A percentile compares a stretch with the other conserved stretches of the same genome.
Evolutionary conservation across 2,888 invertebrate genomes (phyloP).

Genomic region (Artemia sp.): DNA sequence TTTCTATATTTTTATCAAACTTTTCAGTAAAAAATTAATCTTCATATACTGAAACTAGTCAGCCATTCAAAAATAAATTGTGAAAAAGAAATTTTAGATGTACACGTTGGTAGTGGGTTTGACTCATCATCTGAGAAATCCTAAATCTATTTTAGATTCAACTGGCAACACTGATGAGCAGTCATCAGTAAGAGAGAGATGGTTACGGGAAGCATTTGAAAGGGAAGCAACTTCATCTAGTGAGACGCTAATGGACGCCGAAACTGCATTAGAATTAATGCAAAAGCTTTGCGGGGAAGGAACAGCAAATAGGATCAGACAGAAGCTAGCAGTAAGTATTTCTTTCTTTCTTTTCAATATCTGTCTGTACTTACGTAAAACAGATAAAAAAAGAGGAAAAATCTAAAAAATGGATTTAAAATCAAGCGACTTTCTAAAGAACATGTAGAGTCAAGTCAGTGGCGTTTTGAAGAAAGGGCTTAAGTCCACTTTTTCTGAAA

Average conservation of each 20-base stretch:
- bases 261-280: slow-evolving; percentile 34
- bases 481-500: too few relatives aligned
- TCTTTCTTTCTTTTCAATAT: slow-evolving; percentile 15
- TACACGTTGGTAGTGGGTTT: too few relatives aligned
- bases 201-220: slow-evolving; percentile 37
- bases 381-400: background rate
- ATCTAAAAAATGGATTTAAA: background rate
- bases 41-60: too few relatives aligned
- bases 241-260: slow-evolving; percentile 30
- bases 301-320: slow-evolving; percentile 35
- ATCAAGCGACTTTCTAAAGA: background rate
- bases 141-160: background rate
- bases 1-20: too few relatives aligned
- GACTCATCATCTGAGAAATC: background rate
- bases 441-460: too few relatives aligned
- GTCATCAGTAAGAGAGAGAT: slow-evolving; percentile 29
- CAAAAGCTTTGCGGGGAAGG: slow-evolving; percentile 36
- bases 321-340: slow-evolving; percentile 37
- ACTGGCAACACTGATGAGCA: slow-evolving; percentile 11
- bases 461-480: too few relatives aligned
- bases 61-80: too few relatives aligned
- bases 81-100: too few relatives aligned
- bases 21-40: too few relatives aligned
- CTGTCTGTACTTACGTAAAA: background rate
- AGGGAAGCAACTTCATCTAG: slow-evolving; percentile 31